Evolutionary conservation across 2,113 vertebrate species (phyloP).

Genomic region (Daphoenositta chrysoptera): DNA sequence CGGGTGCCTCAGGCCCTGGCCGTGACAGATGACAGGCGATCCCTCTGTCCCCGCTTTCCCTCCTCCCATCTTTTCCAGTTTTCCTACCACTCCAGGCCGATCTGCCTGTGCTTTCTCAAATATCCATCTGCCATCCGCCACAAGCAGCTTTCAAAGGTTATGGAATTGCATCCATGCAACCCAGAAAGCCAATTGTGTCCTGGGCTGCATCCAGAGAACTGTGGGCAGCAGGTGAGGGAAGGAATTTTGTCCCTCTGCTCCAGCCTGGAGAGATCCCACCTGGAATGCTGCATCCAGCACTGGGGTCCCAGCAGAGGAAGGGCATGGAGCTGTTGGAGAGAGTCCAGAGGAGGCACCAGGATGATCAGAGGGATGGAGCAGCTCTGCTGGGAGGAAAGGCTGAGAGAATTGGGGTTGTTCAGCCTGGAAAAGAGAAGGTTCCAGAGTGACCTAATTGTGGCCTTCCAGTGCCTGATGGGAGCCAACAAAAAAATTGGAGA

Average conservation of each 20-base stretch:
- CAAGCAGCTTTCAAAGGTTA: background rate
- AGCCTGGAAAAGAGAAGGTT: background rate
- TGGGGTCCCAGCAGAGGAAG: background rate
- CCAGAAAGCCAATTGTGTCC: background rate
- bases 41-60: background rate
- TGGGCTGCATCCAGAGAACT: background rate
- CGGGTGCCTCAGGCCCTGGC: background rate
- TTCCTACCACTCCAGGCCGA: background rate
- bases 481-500: background rate
- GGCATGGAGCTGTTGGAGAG: accelerated
- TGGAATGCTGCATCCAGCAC: background rate
- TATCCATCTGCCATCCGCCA: background rate
- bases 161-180: background rate
- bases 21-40: background rate
- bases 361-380: background rate
- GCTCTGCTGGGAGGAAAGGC: background rate
- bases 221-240: background rate
- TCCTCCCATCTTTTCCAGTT: background rate
- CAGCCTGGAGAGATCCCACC: too few relatives aligned
- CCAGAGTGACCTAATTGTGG: background rate
- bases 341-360: background rate
- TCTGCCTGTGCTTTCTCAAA: background rate
- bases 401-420: background rate
- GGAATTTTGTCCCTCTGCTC: background rate
- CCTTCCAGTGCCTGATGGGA: accelerated